Conservation (phyloP, 2,888 invertebrate species). For the Hypercompe scribonia region DNA sequence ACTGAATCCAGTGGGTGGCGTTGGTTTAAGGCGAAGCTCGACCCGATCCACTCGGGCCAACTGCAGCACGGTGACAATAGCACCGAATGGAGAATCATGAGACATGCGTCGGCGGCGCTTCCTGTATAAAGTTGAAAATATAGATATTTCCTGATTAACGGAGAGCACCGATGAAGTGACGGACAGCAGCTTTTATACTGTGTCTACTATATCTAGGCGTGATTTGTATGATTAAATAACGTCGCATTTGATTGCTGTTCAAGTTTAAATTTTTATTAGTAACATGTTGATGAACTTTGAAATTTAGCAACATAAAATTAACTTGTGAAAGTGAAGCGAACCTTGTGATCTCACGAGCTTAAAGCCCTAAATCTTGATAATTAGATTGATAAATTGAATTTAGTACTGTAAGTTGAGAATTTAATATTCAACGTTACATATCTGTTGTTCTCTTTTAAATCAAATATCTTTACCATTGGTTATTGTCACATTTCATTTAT, state of each 20-base stretch:
- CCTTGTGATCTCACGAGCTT: slow-evolving; percentile 72
- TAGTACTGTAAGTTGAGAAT: slow-evolving; percentile 18
- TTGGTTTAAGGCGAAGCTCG: slow-evolving; percentile 78
- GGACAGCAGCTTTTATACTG: slow-evolving; percentile 78
- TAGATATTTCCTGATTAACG: slow-evolving; percentile 84
- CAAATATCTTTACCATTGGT: neutral
- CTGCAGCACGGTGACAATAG: slow-evolving; percentile 85
- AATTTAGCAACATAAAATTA: slow-evolving; percentile 30
- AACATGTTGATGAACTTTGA: slow-evolving; percentile 30
- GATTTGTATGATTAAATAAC: slow-evolving; percentile 71
- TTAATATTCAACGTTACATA: slow-evolving; percentile 40
- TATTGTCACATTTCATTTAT: neutral
- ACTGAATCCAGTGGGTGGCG: slow-evolving; percentile 78
- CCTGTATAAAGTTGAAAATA: slow-evolving; percentile 77
- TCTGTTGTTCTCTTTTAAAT: slow-evolving; percentile 30
- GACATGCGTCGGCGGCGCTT: slow-evolving; percentile 76
- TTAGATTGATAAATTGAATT: slow-evolving; percentile 33
- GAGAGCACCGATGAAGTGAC: slow-evolving; percentile 83
- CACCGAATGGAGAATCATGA: slow-evolving; percentile 84
- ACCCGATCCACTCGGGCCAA: slow-evolving; percentile 85
- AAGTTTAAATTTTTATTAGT: slow-evolving; percentile 27
- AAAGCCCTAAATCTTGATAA: slow-evolving; percentile 45
- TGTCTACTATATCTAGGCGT: slow-evolving; percentile 76
- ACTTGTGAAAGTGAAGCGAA: slow-evolving; percentile 45
- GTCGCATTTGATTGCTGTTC: neutral